These are phyloP conservation scores for Drosophila sechellia DNA, from an alignment of 1,140 invertebrate species.

Conservation along the genomic window DNA sequence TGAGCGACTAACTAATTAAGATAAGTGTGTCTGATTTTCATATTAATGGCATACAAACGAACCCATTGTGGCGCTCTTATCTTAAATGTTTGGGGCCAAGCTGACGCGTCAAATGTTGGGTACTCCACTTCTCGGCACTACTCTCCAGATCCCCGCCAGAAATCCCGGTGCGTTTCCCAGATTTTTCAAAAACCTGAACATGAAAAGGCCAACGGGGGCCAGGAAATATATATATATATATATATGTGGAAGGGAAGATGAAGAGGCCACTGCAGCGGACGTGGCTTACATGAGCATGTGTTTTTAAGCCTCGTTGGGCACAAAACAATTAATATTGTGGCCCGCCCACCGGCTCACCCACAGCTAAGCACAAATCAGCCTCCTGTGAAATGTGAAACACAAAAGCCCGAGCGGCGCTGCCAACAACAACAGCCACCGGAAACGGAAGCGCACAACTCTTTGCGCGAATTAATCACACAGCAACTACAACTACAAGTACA, in stretches of 20 bases:
- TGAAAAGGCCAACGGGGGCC: slow-evolving; percentile 26
- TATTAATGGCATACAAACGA: slow-evolving; percentile 77
- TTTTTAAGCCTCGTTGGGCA: slow-evolving; percentile 81
- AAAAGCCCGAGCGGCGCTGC: slow-evolving; percentile 53
- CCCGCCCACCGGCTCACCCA: slow-evolving; percentile 55
- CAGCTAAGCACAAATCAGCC: slow-evolving; percentile 64
- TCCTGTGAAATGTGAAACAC: slow-evolving; percentile 80
- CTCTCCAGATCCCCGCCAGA: slow-evolving; percentile 11
- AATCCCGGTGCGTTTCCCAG: slow-evolving; percentile 35
- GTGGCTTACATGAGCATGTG: slow-evolving; percentile 80
- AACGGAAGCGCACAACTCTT: slow-evolving; percentile 81
- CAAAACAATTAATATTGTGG: slow-evolving; percentile 81
- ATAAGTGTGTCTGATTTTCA: slow-evolving; percentile 83
- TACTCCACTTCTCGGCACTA: too few relatives aligned
- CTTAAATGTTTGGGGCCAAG: slow-evolving; percentile 70
- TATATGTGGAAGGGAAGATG: background rate
- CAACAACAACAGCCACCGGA: slow-evolving; percentile 66
- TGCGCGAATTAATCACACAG: slow-evolving; percentile 82
- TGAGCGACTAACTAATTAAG: slow-evolving; percentile 78
- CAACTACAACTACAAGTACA: slow-evolving; percentile 50
- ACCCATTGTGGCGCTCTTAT: slow-evolving; percentile 71
- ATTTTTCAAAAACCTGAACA: slow-evolving; percentile 54
- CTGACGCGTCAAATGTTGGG: slow-evolving; percentile 70
- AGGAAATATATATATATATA: background rate
- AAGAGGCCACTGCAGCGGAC: slow-evolving; percentile 59